A percentile compares a stretch with the other conserved stretches of the same genome.
These are phyloP conservation scores for Scaptodrosophila latifasciaeformis DNA, from an alignment of 2,888 invertebrate species.

Conservation along the genomic window DNA sequence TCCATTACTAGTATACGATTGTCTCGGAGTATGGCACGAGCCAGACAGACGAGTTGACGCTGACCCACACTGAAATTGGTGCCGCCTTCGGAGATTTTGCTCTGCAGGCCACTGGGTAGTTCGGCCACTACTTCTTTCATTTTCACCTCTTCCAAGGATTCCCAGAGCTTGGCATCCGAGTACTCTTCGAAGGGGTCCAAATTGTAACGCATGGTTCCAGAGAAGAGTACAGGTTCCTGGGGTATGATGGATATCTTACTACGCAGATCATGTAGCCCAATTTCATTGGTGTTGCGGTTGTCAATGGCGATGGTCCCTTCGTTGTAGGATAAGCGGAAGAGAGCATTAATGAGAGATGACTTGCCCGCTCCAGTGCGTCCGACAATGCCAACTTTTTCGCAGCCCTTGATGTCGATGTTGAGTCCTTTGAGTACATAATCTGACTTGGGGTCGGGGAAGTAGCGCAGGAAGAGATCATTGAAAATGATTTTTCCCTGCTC, in stretches of 20 bases:
- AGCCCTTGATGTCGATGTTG: slow-evolving; percentile 79
- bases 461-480: slow-evolving; percentile 82
- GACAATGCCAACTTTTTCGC: slow-evolving; percentile 83
- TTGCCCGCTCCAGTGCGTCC: slow-evolving; percentile 87
- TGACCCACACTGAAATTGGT: slow-evolving; percentile 93
- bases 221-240: slow-evolving; percentile 89
- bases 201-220: slow-evolving; percentile 90
- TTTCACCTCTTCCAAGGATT: slow-evolving; percentile 83
- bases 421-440: slow-evolving; percentile 85
- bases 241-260: slow-evolving; percentile 89
- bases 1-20: slow-evolving; percentile 91
- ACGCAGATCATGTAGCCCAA: slow-evolving; percentile 86
- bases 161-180: slow-evolving; percentile 87
- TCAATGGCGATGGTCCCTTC: slow-evolving; percentile 90
- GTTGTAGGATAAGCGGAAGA: slow-evolving; percentile 86
- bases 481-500: slow-evolving; percentile 82
- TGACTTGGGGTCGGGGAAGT: slow-evolving; percentile 79
- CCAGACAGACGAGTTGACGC: slow-evolving; percentile 91
- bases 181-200: slow-evolving; percentile 91
- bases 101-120: slow-evolving; percentile 81
- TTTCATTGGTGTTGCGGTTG: slow-evolving; percentile 80
- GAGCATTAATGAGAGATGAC: slow-evolving; percentile 81
- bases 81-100: slow-evolving; percentile 85
- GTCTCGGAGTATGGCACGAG: slow-evolving; percentile 88
- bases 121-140: slow-evolving; percentile 83